Evolutionary conservation across 2,888 invertebrate species (phyloP).

Genomic region (Argyra leucocephala): DNA sequence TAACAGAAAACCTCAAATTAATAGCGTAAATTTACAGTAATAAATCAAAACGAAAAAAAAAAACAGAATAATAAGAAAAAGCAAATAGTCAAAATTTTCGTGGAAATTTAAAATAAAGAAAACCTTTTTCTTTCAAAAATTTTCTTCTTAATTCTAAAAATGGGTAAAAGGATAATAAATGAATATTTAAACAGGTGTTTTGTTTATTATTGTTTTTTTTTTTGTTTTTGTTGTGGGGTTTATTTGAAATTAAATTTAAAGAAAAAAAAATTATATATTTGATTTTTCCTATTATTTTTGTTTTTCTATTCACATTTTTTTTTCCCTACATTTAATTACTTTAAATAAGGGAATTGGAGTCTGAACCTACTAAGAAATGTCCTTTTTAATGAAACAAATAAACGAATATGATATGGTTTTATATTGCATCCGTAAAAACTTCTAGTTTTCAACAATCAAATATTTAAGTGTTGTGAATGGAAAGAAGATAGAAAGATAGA

Average conservation of each 20-base stretch:
- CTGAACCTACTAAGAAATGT: too few species aligned
- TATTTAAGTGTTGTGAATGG: too few species aligned
- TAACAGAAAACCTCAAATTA: neutral
- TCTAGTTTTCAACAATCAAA: too few species aligned
- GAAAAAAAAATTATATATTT: neutral
- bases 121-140: too few species aligned
- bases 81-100: neutral
- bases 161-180: neutral
- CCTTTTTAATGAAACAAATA: too few species aligned
- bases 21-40: neutral
- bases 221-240: neutral
- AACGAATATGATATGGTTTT: too few species aligned
- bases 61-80: neutral
- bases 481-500: too few species aligned
- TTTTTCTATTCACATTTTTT: neutral
- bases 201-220: too few species aligned
- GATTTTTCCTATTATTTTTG: neutral
- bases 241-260: neutral
- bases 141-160: neutral
- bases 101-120: too few species aligned
- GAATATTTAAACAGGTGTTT: neutral
- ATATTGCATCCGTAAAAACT: too few species aligned
- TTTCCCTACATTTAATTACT: neutral
- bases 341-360: too few species aligned
- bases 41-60: neutral